Evolutionary conservation across 2,797 vertebrate genomes (phyloP).

Genomic region (Echeneis naucrates): DNA sequence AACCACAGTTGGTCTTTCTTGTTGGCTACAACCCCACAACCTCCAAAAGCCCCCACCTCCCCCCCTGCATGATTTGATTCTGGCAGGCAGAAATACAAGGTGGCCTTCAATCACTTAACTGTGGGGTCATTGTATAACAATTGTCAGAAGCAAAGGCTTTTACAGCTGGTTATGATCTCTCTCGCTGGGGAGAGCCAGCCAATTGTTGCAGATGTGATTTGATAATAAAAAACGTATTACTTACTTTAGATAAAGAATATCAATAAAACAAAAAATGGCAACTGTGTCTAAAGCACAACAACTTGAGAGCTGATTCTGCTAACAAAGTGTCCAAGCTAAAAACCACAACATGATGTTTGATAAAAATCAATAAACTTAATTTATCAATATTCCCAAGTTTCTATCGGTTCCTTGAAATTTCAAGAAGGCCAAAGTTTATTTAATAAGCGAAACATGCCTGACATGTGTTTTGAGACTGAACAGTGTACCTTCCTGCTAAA

Average conservation of each 20-base stretch:
- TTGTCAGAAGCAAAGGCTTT: conserved; percentile 43
- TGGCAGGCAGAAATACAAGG: conserved; percentile 36
- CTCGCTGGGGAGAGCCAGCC: conserved; percentile 30
- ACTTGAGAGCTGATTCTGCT: conserved; percentile 10
- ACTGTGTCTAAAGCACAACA: conserved; percentile 18
- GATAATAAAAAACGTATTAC: conserved; percentile 39
- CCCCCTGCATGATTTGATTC: conserved; percentile 30
- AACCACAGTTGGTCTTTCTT: conserved; percentile 34
- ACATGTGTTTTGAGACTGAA: conserved; percentile 42
- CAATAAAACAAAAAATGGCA: conserved; percentile 36
- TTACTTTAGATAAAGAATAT: conserved; percentile 40
- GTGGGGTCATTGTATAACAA: conserved; percentile 27
- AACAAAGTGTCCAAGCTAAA: conserved; percentile 11
- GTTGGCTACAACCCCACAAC: background rate
- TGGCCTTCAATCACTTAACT: conserved; percentile 44
- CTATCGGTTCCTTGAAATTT: conserved; percentile 12
- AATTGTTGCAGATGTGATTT: conserved; percentile 35
- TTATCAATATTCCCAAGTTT: conserved; percentile 33
- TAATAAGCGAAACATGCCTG: conserved; percentile 45
- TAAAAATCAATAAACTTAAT: conserved; percentile 40
- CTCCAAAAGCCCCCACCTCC: background rate
- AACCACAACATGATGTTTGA: conserved; percentile 39
- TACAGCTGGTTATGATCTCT: conserved; percentile 47
- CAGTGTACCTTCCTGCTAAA: conserved; percentile 28
- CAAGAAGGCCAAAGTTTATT: conserved; percentile 30